Conservation (phyloP, 2,888 invertebrate genomes). For the Copidosoma aretas region DNA sequence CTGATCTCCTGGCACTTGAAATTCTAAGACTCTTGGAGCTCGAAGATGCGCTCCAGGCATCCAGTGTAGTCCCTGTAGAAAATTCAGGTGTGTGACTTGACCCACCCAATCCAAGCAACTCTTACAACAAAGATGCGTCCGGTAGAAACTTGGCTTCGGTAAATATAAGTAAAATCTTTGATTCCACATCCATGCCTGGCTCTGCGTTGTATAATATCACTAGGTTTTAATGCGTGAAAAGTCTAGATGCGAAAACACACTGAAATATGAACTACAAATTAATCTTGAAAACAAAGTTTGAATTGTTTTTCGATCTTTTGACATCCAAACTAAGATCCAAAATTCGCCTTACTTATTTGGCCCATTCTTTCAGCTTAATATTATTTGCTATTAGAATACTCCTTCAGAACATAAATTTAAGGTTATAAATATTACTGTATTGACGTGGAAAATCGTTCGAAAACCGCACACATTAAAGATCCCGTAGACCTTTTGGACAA, state of each 20-base stretch:
- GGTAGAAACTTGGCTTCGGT: too few relatives aligned
- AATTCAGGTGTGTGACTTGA: too few relatives aligned
- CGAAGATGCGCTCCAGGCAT: too few relatives aligned
- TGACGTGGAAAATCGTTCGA: slow-evolving; percentile 27
- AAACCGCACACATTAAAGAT: slow-evolving; percentile 22
- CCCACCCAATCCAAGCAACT: too few relatives aligned
- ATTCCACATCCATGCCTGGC: too few relatives aligned
- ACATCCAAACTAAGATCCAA: slow-evolving; percentile 32
- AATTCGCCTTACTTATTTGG: slow-evolving; percentile 35
- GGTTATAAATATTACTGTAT: slow-evolving; percentile 35
- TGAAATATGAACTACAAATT: slow-evolving; percentile 33
- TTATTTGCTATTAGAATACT: slow-evolving; percentile 16
- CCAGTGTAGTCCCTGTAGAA: too few relatives aligned
- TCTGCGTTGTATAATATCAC: too few relatives aligned
- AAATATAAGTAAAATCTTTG: too few relatives aligned
- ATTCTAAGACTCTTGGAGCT: too few relatives aligned
- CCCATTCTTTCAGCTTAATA: neutral
- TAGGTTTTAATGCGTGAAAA: neutral
- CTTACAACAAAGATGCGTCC: too few relatives aligned
- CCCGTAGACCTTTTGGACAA: slow-evolving; percentile 24
- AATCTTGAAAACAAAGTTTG: slow-evolving; percentile 31
- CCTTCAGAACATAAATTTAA: slow-evolving; percentile 28
- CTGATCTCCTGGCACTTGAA: too few relatives aligned
- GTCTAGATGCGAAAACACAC: neutral
- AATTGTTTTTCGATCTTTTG: slow-evolving; percentile 39